Conservation (phyloP, 2,797 vertebrate genomes). For the Fundulus diaphanus region DNA sequence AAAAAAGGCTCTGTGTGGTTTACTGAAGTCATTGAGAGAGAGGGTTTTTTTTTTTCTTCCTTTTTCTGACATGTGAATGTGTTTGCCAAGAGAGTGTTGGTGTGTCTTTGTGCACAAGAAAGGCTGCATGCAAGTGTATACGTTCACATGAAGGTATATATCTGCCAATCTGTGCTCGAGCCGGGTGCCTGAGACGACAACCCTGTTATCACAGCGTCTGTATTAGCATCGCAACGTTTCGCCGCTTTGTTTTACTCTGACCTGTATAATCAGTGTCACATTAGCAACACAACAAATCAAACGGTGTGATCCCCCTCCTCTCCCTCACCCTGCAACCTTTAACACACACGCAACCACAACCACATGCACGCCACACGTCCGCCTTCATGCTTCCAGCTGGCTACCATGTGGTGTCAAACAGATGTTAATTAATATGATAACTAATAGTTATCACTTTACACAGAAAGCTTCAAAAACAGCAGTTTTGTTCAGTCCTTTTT, state of each 20-base stretch:
- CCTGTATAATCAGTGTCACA: conserved; percentile 99
- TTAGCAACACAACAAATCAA: conserved; percentile 99
- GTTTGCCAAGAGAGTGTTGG: conserved; percentile 28
- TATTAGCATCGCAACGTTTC: conserved; percentile 92
- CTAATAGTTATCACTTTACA: conserved; percentile 96
- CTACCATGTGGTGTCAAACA: conserved; percentile 94
- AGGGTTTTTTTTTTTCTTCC: conserved; percentile 20
- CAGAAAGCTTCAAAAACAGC: conserved; percentile 80
- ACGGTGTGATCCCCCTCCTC: conserved; percentile 67
- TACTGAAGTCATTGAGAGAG: conserved; percentile 74
- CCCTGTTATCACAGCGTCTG: conserved; percentile 80
- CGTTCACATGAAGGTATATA: conserved; percentile 31
- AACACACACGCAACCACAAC: conserved; percentile 32
- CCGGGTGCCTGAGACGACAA: conserved; percentile 51
- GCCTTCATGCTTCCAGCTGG: conserved; percentile 96
- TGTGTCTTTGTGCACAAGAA: conserved; percentile 33
- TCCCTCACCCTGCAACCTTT: conserved; percentile 44
- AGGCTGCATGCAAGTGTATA: conserved; percentile 30
- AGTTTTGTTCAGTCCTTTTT: conserved; percentile 70
- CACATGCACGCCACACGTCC: conserved; percentile 78
- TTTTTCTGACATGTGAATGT: conserved; percentile 37
- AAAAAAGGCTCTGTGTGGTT: conserved; percentile 61
- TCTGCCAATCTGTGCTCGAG: conserved; percentile 33
- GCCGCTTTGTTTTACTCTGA: conserved; percentile 97
- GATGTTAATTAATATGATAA: conserved; percentile 99